Percentiles rank a stretch among this genome's conserved stretches.
Conservation (phyloP, 1,140 invertebrate species). For the Achatina immaculata region DNA sequence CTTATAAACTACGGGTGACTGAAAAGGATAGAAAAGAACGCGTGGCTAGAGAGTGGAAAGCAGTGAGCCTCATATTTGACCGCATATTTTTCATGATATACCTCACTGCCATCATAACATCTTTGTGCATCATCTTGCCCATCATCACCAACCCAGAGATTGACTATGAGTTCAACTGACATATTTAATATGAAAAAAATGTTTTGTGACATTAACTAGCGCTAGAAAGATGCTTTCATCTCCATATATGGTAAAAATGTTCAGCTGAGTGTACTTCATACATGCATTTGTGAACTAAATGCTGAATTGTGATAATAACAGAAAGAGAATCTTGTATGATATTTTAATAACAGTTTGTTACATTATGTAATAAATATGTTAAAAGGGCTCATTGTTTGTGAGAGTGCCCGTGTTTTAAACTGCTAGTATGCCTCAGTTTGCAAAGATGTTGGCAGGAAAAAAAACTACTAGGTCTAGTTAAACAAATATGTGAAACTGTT, state of each 20-base stretch:
- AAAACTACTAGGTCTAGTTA: no score
- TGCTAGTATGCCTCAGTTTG: no score
- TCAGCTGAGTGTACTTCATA: neutral
- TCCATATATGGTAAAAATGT: neutral
- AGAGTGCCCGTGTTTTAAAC: no score
- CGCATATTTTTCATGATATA: slow-evolving; percentile 71
- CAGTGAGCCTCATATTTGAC: slow-evolving; percentile 70
- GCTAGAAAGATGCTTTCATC: neutral
- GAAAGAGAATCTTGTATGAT: no score
- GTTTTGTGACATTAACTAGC: neutral
- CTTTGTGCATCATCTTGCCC: slow-evolving; percentile 66
- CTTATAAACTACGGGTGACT: slow-evolving; percentile 58
- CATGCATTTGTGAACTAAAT: no score
- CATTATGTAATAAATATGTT: no score
- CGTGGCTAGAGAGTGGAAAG: slow-evolving; percentile 69
- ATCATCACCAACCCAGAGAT: slow-evolving; percentile 46
- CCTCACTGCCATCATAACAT: slow-evolving; percentile 67
- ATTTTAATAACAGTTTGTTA: no score
- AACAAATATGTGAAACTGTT: no score
- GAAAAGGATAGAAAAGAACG: slow-evolving; percentile 69
- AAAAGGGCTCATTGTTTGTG: no score
- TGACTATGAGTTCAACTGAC: no score
- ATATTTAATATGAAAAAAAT: neutral
- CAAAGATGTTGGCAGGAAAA: no score
- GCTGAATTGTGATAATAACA: no score